Conservation (phyloP, 2,797 vertebrate species). For the Manis crassicaudata region DNA sequence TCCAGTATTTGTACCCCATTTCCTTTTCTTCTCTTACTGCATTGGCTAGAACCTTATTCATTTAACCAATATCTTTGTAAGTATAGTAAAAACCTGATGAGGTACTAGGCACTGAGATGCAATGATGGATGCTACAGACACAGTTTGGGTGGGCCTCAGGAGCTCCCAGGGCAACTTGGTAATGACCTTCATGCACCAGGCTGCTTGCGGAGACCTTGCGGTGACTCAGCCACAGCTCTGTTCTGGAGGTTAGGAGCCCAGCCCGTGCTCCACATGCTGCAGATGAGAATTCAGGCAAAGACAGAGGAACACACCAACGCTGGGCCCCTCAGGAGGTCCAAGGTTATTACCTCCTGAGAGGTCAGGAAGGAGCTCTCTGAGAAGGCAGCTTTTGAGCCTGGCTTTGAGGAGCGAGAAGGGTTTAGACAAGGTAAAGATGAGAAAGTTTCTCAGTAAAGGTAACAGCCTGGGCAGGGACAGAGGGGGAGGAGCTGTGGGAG, state of each 20-base stretch:
- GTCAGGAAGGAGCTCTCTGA: neutral
- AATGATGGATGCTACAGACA: neutral
- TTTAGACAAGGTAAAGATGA: neutral
- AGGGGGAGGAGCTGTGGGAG: neutral
- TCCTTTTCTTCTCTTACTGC: neutral
- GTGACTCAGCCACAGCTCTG: neutral
- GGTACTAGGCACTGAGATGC: neutral
- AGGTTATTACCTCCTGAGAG: neutral
- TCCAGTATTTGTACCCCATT: neutral
- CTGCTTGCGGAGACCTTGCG: rapidly evolving
- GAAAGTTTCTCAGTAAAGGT: neutral
- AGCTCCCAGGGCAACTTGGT: neutral
- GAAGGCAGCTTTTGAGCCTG: neutral
- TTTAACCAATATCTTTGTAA: neutral
- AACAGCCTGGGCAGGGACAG: neutral
- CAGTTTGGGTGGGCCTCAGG: neutral
- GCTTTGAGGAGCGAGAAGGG: neutral
- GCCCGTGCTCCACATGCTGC: neutral
- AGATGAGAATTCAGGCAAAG: neutral
- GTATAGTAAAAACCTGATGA: neutral
- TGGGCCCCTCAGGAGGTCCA: neutral
- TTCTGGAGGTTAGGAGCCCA: neutral
- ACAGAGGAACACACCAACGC: neutral
- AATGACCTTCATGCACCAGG: neutral
- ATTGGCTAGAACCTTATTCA: neutral